These are phyloP conservation scores for Pristionchus japonicus DNA, from an alignment of 2,888 invertebrate species.

Conservation along the genomic window DNA sequence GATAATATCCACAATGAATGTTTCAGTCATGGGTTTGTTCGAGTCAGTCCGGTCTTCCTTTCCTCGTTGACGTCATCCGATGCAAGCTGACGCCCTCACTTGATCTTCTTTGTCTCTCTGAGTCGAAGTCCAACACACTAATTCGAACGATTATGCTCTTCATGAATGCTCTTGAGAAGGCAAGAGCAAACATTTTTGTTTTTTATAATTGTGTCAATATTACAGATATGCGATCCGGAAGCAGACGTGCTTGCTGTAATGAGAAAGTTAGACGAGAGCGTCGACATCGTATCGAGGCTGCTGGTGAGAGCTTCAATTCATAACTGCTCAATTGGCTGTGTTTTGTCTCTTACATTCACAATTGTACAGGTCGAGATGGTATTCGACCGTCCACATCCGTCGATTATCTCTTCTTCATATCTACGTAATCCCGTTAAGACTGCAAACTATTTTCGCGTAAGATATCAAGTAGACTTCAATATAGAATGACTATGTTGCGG, in stretches of 20 bases:
- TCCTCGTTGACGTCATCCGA: constrained; percentile 42
- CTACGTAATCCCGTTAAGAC: constrained; percentile 42
- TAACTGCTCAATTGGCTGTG: too few relatives aligned
- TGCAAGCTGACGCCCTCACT: background rate
- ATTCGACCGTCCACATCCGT: constrained; percentile 7
- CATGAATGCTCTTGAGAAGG: constrained; percentile 36
- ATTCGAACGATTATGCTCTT: constrained; percentile 9
- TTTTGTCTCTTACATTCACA: background rate
- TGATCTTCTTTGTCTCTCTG: constrained; percentile 32
- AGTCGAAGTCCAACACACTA: constrained; percentile 21
- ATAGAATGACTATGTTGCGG: background rate
- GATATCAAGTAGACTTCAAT: background rate
- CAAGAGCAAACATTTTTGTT: background rate
- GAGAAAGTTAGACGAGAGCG: constrained; percentile 6
- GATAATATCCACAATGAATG: background rate
- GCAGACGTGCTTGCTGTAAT: background rate
- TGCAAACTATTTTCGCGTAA: constrained; percentile 28
- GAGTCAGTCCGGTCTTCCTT: background rate
- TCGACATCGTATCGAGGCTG: background rate
- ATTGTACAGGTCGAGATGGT: constrained; percentile 28
- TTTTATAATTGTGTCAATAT: background rate
- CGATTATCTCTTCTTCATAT: background rate
- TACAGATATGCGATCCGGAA: background rate
- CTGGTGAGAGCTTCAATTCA: background rate
- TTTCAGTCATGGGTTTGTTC: constrained; percentile 43